phyloP scores from a whole-genome alignment of 2,113 vertebrate genomes.

The Semicossyphus pulcher region DNA sequence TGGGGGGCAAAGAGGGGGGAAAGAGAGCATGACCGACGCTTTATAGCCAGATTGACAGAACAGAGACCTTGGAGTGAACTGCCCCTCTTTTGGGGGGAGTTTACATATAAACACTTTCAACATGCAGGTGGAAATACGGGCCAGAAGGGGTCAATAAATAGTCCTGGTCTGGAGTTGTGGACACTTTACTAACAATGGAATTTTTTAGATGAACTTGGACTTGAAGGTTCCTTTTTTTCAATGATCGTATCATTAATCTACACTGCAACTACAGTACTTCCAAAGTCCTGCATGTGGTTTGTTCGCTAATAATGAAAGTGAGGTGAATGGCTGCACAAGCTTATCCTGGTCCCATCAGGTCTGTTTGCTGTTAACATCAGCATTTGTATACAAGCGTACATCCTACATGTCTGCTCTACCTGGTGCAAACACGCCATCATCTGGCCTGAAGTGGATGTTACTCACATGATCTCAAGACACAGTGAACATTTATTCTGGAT shows the following conservation, averaged over 20 bases:
- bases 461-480: neutral
- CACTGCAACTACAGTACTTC: no score
- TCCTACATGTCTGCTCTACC: neutral
- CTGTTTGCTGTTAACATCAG: neutral
- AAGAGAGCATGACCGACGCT: slow-evolving; percentile 57
- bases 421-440: slow-evolving; percentile 71
- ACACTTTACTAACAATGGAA: slow-evolving; percentile 61
- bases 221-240: slow-evolving; percentile 36
- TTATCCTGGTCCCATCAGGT: neutral
- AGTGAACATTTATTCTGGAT: neutral
- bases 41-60: slow-evolving; percentile 53
- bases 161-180: slow-evolving; percentile 9
- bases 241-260: neutral
- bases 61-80: slow-evolving; percentile 68
- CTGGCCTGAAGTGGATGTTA: slow-evolving; percentile 56
- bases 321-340: neutral
- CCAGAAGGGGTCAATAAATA: slow-evolving; percentile 71
- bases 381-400: neutral
- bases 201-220: slow-evolving; percentile 59
- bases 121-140: slow-evolving; percentile 79
- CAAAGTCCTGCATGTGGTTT: neutral
- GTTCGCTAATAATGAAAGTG: neutral
- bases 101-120: slow-evolving; percentile 78
- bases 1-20: slow-evolving; percentile 5
- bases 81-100: slow-evolving; percentile 57